These are phyloP conservation scores for Aphidius colemani DNA, from an alignment of 2,888 invertebrate species.

Conservation along the genomic window DNA sequence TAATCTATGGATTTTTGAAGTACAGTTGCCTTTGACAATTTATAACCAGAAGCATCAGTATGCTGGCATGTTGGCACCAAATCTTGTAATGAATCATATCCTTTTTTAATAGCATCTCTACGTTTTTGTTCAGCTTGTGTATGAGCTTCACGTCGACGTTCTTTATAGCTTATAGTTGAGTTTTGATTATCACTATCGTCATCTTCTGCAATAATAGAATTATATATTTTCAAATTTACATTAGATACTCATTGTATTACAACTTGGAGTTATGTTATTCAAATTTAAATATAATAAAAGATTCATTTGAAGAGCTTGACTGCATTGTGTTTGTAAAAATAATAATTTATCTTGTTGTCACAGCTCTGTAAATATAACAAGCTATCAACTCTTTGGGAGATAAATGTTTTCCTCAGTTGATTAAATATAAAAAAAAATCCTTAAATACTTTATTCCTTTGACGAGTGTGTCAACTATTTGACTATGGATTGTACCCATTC, in stretches of 20 bases:
- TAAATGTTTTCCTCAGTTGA: no score
- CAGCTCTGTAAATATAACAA: no score
- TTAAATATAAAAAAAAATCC: no score
- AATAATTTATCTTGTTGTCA: no score
- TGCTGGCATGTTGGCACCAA: constrained; percentile 94
- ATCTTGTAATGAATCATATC: constrained; percentile 91
- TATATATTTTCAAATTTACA: not conserved
- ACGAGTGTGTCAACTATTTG: no score
- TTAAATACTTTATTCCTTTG: no score
- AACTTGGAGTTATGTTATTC: not conserved
- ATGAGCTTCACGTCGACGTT: constrained; percentile 91
- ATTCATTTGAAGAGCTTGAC: no score
- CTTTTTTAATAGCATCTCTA: constrained; percentile 95
- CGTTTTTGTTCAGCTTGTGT: constrained; percentile 96
- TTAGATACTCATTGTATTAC: not conserved
- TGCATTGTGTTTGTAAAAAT: no score
- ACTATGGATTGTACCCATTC: no score
- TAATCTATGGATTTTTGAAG: constrained; percentile 94
- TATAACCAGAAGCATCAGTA: constrained; percentile 88
- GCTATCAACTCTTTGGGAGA: no score
- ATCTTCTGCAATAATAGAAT: constrained; percentile 61
- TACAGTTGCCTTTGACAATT: constrained; percentile 94
- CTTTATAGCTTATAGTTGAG: constrained; percentile 84
- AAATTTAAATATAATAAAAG: no score
- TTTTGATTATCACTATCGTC: constrained; percentile 68